Evolutionary conservation across 2,113 vertebrate genomes (phyloP), one percentile per base, ranked within the genome.

Genomic region (Suncus etruscus): DNA sequence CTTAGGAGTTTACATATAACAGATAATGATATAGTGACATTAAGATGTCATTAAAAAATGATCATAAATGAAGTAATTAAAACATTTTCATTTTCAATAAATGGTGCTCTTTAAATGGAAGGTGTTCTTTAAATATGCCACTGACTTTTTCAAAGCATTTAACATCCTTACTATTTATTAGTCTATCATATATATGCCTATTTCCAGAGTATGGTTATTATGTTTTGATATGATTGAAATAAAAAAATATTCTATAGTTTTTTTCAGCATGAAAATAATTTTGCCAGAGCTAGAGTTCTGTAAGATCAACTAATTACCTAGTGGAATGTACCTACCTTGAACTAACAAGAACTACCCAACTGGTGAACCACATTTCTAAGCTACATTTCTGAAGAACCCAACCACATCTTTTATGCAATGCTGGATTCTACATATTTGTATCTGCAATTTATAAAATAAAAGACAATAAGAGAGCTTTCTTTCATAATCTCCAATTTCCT

Each of bases 21-120:
- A 91, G 78, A 92, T 92, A 72, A 89, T 32, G 25, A 70, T 77
- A 77, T 29, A 91, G 54, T 39, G 77, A 94, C 10, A 15, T 65
- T 77, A 92, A 81, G 48, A 81, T 81, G 31, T 74, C 29, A n/a
- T 87, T 91, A 83, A 74, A 86, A 77, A 69, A 54, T 31, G 69
- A 83, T 78, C 84, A 32, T 15, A 86, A 91, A 73, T 50, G n/a
- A 73, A 83, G 22, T 94, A 68, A 47, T 76, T 58, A 83, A 88
- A 86, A 27, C 4, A 47, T 94, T 82, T 75, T 27, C 63, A 77
- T 50, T 90, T 92, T 70, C 73, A 69, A 6, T 69, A 83, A 81
- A 90, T 69, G 90, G 47, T 76, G 11, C 68, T 83, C 50, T 86
- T 90, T 39, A 39, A 39, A 39, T 39, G 73, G 90, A 90, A 87